Evolutionary conservation across 2,797 vertebrate genomes (phyloP), one percentile per base, ranked within the genome.

Genomic region (Gephyroberyx darwinii): DNA sequence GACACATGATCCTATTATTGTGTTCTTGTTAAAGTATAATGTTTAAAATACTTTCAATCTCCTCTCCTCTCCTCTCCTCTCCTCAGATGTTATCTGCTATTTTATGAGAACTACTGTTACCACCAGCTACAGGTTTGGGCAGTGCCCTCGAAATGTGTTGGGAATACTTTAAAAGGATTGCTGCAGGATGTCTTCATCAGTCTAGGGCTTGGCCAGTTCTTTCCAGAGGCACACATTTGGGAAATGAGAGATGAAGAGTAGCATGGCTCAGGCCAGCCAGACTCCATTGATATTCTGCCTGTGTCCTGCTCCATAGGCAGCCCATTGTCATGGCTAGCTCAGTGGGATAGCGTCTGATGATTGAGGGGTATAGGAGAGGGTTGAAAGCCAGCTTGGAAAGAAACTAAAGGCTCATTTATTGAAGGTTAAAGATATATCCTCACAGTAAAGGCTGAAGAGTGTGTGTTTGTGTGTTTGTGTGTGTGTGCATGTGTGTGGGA

Each of bases 281-380:
- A 77, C 62, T 66, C 74, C 74, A 91, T 93, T 93, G 88, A 88
- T 92, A 93, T 93, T 92, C 90, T 50, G 73, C 65, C 41, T 57
- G 86, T 83, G 90, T 89, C 68, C 60, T 59, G 66, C 90, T 88
- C 91, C 84, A 91, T 91, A 90, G 90, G 89, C 88, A 89, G 82
- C 74, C 87, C 83, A 90, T 91, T 92, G 91, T 91, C 88, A 90
- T 85, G 80, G 86, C 82, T 80, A 17, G 43, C 86, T 85, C 86
- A 73, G 86, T 77, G 84, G 89, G 87, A 77, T 85, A 82, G 88
- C 67, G 71, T 89, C 83, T 86, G 86, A 92, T 92, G 86, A 90
- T 89, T 84, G 89, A 90, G 81, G 71, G 74, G 58, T 81, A 73
- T 85, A 75, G 74, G 77, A 71, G 56, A 65, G 71, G 74, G 74